Evolutionary conservation across 2,888 invertebrate species (phyloP), one percentile per base, ranked within the genome.

Genomic region (Monoplex corrugatus): DNA sequence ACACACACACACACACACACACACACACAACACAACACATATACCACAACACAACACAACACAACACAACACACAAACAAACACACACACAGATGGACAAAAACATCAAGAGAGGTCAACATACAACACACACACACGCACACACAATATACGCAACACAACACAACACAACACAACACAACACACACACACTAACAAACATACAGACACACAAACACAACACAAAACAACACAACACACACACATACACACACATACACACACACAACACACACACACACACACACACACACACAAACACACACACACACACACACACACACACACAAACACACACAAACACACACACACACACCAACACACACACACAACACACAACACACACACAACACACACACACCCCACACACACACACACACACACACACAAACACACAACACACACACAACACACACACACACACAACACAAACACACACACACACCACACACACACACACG

Each of bases 361-460:
- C 78, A 78, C 78, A 35, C 78, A 72, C 72, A 28, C 72, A 72
- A n/a, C n/a, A n/a, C n/a, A n/a, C n/a, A n/a, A n/a, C n/a, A n/a
- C n/a, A n/a, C n/a, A n/a, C n/a, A n/a, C n/a, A n/a, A n/a, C n/a
- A n/a, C n/a, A n/a, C n/a, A n/a, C n/a, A n/a, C n/a, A n/a, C n/a
- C n/a, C n/a, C 72, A 28, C 72, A 72, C 72, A 28, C 72, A 72
- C 72, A 28, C 72, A 72, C 72, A 72, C 72, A 72, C 72, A 72
- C 72, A 72, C 50, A 50, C 50, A 50, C 50, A 50, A 8, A 50
- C 50, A 50, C 8, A 8, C 8, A 8, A 50, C 50, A 50, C 50
- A 16, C 50, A 50, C 50, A 50, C 50, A 8, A 50, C 50, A 50
- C 50, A 50, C 50, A 50, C 50, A 50, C 50, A 50, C 50, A 50